Percentiles rank a stretch among this genome's conserved stretches.
phyloP scores from a whole-genome alignment of 2,888 invertebrate species.

The Pomacea canaliculata region DNA sequence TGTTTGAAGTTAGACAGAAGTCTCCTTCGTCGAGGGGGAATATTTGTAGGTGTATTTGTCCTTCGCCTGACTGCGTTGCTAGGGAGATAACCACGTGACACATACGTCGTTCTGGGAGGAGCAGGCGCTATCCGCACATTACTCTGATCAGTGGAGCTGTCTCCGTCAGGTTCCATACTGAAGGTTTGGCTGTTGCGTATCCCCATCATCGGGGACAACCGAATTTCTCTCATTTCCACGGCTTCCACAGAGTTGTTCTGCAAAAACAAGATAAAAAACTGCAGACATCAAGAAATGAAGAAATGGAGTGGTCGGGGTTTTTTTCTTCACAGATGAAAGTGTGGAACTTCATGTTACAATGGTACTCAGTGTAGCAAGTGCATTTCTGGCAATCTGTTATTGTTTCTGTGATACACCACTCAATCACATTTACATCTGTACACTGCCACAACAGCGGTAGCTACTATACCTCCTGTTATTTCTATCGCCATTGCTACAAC shows the following conservation, averaged over 20 bases:
- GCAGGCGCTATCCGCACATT: conserved; percentile 55
- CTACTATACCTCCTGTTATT: no score
- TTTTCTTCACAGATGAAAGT: no score
- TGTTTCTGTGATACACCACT: no score
- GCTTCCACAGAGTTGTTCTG: conserved; percentile 41
- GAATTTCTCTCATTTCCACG: conserved; percentile 86
- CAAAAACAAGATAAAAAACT: neutral
- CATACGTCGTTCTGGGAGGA: conserved; percentile 50
- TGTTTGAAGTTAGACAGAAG: conserved; percentile 57
- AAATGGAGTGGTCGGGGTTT: no score
- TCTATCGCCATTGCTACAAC: no score
- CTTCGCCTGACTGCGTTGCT: conserved; percentile 51
- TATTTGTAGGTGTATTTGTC: conserved; percentile 39
- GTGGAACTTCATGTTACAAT: no score
- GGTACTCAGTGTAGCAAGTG: no score
- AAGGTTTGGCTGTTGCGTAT: conserved; percentile 73
- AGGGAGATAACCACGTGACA: conserved; percentile 55
- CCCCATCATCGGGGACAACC: conserved; percentile 87
- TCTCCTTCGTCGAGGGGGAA: conserved; percentile 46
- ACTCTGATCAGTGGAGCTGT: conserved; percentile 38
- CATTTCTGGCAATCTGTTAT: no score
- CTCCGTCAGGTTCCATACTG: conserved; percentile 54
- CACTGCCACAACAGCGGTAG: no score
- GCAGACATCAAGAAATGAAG: no score
- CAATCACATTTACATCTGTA: no score